Conservation (phyloP, 1,140 invertebrate genomes). For the Pseudomyrmex concolor region DNA sequence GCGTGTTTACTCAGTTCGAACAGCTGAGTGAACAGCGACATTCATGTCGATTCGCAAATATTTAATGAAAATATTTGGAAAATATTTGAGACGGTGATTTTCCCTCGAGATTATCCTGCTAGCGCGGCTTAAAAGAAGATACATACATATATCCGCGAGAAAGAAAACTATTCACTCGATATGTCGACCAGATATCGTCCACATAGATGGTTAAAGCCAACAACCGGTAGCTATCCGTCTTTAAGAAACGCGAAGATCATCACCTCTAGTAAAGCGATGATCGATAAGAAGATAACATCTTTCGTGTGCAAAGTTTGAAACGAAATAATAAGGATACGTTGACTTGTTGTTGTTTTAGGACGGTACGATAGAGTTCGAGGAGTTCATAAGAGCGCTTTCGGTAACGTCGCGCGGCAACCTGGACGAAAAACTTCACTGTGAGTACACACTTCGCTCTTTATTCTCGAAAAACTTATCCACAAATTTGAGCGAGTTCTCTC, state of each 20-base stretch:
- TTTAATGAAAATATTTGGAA: conserved; percentile 29
- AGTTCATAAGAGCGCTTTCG: conserved; percentile 97
- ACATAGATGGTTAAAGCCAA: background rate
- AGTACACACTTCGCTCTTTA: conserved; percentile 84
- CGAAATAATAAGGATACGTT: conserved; percentile 48
- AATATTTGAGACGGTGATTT: conserved; percentile 28
- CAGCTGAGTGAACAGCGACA: background rate
- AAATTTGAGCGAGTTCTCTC: conserved; percentile 4
- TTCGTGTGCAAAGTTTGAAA: background rate
- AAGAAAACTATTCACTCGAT: conserved; percentile 22
- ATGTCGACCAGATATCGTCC: background rate
- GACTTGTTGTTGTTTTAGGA: conserved; percentile 88
- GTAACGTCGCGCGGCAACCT: conserved; percentile 98
- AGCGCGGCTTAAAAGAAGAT: conserved; percentile 6
- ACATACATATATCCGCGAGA: background rate
- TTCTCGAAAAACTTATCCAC: conserved; percentile 14
- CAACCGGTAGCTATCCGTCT: conserved; percentile 18
- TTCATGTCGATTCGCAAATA: background rate
- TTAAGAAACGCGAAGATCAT: conserved; percentile 33
- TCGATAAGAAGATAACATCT: background rate
- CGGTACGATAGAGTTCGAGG: conserved; percentile 98
- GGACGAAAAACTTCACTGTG: conserved; percentile 98
- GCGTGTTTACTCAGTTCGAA: conserved; percentile 14
- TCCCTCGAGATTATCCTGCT: background rate
- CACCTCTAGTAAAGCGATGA: background rate